Conservation (phyloP, 2,888 invertebrate genomes). For the Schizaphis graminum region DNA sequence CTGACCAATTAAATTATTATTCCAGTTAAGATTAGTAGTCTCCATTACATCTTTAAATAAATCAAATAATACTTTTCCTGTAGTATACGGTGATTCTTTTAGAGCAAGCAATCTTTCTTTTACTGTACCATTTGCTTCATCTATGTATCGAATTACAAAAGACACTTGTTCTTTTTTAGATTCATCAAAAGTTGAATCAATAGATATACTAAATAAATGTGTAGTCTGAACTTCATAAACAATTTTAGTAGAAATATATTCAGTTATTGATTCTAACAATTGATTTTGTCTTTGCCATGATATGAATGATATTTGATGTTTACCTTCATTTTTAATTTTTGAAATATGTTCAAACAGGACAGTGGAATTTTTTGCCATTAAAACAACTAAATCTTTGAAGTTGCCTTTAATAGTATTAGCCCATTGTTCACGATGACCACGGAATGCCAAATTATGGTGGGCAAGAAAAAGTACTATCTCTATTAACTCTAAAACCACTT, state of each 20-base stretch:
- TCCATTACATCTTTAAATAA: slow-evolving; percentile 11
- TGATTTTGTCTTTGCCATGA: slow-evolving; percentile 8
- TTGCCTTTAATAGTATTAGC: not conserved
- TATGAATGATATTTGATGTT: not conserved
- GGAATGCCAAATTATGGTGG: slow-evolving; percentile 28
- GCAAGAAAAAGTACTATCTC: slow-evolving; percentile 17
- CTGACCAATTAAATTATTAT: slow-evolving; percentile 22
- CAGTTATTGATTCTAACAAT: not conserved
- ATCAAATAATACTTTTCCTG: not conserved
- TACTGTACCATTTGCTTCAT: not conserved
- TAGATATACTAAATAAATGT: slow-evolving; percentile 14
- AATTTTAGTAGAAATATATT: not conserved
- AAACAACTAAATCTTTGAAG: too few relatives aligned
- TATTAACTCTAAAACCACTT: slow-evolving; percentile 31
- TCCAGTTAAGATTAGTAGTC: slow-evolving; percentile 7
- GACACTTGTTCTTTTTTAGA: slow-evolving; percentile 30
- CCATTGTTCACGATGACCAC: slow-evolving; percentile 30
- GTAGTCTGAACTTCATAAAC: slow-evolving; percentile 6
- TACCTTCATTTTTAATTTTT: not conserved
- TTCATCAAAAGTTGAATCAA: slow-evolving; percentile 26
- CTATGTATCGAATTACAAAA: slow-evolving; percentile 13
- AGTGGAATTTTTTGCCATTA: slow-evolving; percentile 12
- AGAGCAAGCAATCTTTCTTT: slow-evolving; percentile 34
- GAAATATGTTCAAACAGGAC: not conserved
- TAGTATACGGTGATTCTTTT: not conserved